Conservation (phyloP, 2,797 vertebrate genomes). For the Notamacropus eugenii region DNA sequence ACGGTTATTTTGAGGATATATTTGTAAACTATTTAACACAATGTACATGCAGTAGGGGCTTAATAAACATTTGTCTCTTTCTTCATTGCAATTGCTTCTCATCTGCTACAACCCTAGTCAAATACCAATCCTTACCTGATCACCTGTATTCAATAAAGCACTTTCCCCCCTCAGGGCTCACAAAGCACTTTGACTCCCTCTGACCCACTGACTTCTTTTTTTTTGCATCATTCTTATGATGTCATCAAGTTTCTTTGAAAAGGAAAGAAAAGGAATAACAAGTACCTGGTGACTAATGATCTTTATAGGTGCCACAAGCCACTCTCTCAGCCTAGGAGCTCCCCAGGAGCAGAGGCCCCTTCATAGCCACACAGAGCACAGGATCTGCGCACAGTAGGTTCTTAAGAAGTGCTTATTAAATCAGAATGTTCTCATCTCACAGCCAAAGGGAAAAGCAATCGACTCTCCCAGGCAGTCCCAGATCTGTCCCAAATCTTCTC, state of each 20-base stretch:
- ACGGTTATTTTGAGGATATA: not conserved
- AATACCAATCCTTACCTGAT: not conserved
- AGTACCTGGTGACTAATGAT: not conserved
- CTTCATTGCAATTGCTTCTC: not conserved
- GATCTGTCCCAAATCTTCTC: not conserved
- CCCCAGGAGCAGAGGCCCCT: not conserved
- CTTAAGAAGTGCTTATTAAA: not conserved
- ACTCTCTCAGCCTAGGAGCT: not conserved
- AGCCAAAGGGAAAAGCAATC: not conserved
- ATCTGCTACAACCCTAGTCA: not conserved
- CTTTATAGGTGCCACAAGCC: too few relatives aligned
- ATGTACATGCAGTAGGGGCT: too few relatives aligned
- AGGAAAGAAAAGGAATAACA: not conserved
- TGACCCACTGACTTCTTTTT: too few relatives aligned
- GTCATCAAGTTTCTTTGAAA: not conserved
- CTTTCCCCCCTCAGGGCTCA: not conserved
- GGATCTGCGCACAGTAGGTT: not conserved
- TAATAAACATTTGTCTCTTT: too few relatives aligned
- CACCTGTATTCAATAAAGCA: not conserved
- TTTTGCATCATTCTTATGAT: too few relatives aligned
- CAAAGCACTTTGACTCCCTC: not conserved
- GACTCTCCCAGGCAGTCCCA: not conserved
- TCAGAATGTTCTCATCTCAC: not conserved
- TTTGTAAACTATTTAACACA: not conserved
- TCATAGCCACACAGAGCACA: not conserved